Conservation (phyloP, 2,888 invertebrate genomes). For the Conops quadrifasciatus region DNA sequence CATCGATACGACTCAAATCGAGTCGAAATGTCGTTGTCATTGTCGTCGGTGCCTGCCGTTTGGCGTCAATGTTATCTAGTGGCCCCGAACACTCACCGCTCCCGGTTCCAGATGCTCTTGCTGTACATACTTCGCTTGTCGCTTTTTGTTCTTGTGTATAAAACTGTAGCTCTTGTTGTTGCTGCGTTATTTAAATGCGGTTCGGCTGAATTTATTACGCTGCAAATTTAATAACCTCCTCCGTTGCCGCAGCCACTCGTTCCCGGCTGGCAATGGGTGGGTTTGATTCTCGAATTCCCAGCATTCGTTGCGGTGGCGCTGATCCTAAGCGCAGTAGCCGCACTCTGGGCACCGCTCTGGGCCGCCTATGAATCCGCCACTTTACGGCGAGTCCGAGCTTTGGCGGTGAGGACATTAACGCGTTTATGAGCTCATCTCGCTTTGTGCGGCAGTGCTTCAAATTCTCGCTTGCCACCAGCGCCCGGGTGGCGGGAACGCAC, state of each 20-base stretch:
- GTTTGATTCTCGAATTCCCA: not conserved
- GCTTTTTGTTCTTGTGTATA: not conserved
- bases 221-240: conserved; percentile 29
- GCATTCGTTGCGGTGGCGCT: not conserved
- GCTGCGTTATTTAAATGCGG: conserved; percentile 29
- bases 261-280: too few species aligned
- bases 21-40: not conserved
- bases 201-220: conserved; percentile 31
- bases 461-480: not conserved
- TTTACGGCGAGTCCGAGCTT: conserved; percentile 18
- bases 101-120: not conserved
- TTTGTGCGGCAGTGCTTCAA: conserved; percentile 22
- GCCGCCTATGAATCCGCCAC: conserved; percentile 27
- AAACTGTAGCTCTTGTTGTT: not conserved
- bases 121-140: not conserved
- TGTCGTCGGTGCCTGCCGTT: not conserved
- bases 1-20: conserved; percentile 3
- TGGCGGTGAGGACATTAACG: conserved; percentile 29
- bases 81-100: not conserved
- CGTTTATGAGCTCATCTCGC: conserved; percentile 28
- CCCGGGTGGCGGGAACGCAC: not conserved
- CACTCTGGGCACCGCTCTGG: not conserved
- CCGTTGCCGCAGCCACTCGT: not conserved
- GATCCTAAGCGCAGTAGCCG: not conserved
- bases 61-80: conserved; percentile 14